These are phyloP conservation scores for Drosophila merina DNA, from an alignment of 2,888 invertebrate species.

Conservation along the genomic window DNA sequence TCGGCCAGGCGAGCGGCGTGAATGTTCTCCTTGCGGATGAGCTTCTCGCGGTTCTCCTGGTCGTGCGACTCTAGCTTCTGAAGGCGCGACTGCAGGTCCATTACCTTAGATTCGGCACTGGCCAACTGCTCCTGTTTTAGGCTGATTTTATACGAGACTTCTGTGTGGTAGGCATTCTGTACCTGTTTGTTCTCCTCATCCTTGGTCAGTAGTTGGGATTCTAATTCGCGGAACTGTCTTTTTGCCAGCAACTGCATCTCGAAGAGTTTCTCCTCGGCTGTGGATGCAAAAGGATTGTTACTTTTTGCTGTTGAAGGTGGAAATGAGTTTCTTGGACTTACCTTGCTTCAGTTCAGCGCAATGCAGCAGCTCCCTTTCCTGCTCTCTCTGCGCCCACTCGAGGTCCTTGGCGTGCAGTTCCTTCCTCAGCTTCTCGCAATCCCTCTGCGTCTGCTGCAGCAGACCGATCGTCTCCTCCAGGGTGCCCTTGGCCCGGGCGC, in stretches of 20 bases:
- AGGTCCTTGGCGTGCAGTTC: slow-evolving; percentile 81
- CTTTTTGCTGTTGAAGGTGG: not conserved
- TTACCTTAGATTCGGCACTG: slow-evolving; percentile 82
- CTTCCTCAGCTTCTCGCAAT: slow-evolving; percentile 80
- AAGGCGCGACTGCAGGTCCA: slow-evolving; percentile 72
- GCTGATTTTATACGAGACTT: slow-evolving; percentile 74
- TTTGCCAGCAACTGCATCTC: slow-evolving; percentile 79
- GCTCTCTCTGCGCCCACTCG: slow-evolving; percentile 78
- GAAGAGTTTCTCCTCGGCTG: slow-evolving; percentile 86
- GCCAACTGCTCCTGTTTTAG: slow-evolving; percentile 83
- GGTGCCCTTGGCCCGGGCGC: slow-evolving; percentile 65
- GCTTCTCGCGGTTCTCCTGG: slow-evolving; percentile 75
- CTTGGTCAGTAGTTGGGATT: slow-evolving; percentile 76
- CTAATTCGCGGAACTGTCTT: slow-evolving; percentile 75
- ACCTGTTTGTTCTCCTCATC: slow-evolving; percentile 74
- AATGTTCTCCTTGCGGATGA: slow-evolving; percentile 70
- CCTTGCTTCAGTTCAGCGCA: slow-evolving; percentile 82
- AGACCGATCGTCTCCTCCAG: slow-evolving; percentile 73
- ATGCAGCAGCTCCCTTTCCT: slow-evolving; percentile 80
- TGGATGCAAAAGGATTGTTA: not conserved
- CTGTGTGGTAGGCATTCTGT: slow-evolving; percentile 71
- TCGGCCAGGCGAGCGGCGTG: slow-evolving; percentile 70
- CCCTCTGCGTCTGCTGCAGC: slow-evolving; percentile 77
- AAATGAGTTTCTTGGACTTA: slow-evolving; percentile 33
- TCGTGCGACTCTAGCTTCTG: slow-evolving; percentile 69